Evolutionary conservation across 1,140 invertebrate genomes (phyloP), one percentile per base, ranked within the genome.

Genomic region (Drosophila pachea): DNA sequence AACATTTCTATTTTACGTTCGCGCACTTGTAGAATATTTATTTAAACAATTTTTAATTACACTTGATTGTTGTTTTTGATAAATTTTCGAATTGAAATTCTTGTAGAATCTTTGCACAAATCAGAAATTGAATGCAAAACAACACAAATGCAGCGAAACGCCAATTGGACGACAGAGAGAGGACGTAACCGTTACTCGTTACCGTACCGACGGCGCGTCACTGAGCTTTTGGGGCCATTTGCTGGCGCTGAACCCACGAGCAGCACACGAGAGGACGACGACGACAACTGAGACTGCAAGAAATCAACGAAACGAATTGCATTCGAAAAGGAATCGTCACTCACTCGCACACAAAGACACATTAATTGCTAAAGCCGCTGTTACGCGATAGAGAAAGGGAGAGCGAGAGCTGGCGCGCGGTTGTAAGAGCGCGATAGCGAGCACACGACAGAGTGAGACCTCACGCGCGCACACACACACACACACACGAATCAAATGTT

Each of bases 271-370:
- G 55, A 66, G 63, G 63, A 61, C 64, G n/a, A 67, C 54, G 40
- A 50, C 72, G 68, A 50, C 58, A 32, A 61, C 60, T 62, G 73
- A 66, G 64, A 73, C 73, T 65, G 56, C 45, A 71, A 86, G 82
- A 84, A 84, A 84, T 84, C 81, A 86, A 86, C 81, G 74, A 84
- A 83, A 84, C 82, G 81, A 84, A 84, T 84, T 84, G 81, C 77
- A 84, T 86, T 86, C 81, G 82, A 84, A 84, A 68, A 67, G 79
- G 79, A 84, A 84, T 84, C 81, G 74, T 74, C 74, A 76, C 72
- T 60, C 68, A 76, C 40, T 42, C 65, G 36, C 55, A 66, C 62
- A 70, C 53, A 66, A 48, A 58, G 47, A 58, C 61, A 45, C 53
- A 65, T 68, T 50, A 49, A 68, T 61, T 68, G 56, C 38, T 68